Evolutionary conservation across 1,140 invertebrate genomes (phyloP), one percentile per base, ranked within the genome.

Genomic region (Globodera ellingtonae): DNA sequence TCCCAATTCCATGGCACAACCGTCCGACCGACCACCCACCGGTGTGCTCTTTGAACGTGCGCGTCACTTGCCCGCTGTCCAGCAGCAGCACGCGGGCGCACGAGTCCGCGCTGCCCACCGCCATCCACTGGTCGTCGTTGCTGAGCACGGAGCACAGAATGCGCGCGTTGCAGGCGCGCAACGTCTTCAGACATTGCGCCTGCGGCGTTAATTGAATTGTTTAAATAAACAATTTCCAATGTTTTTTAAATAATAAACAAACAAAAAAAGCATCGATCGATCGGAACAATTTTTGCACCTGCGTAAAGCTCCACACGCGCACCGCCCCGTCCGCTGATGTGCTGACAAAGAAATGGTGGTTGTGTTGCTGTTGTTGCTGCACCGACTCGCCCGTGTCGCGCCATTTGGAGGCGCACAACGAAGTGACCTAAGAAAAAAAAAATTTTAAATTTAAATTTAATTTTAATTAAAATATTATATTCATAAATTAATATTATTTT

Each of bases 101-200:
- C 15, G 87, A 89, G 71, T 89, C 87, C 6, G 86, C 81, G 21
- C 85, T 86, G 21, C 89, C 87, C 24, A 81, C 81, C 35, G 88
- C 80, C 18, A 77, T 79, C 59, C 78, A 86, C 66, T 80, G 56
- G 73, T 89, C 84, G 59, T 89, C 88, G 70, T 67, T 80, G 62
- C 79, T 86, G 4, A 89, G 48, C 35, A 86, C 62, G 48, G 87
- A 86, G 67, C 87, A 89, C 6, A 88, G 79, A 24, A 89, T 82
- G 75, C 82, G 82, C 24, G 84, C n/a, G 50, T 65, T 44, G 56
- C 78, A 77, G 35, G 66, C 85, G 6, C 65, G 47, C 18, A 84
- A 47, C 4, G 84, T 87, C 72, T 88, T 84, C 18, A 86, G 71
- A 62, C 86, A 88, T 52, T 87, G 85, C 7, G 69, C 62, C 84